Base-by-base conservation (phyloP, 2,888 invertebrate species). In the Sarcophaga variegata region DNA sequence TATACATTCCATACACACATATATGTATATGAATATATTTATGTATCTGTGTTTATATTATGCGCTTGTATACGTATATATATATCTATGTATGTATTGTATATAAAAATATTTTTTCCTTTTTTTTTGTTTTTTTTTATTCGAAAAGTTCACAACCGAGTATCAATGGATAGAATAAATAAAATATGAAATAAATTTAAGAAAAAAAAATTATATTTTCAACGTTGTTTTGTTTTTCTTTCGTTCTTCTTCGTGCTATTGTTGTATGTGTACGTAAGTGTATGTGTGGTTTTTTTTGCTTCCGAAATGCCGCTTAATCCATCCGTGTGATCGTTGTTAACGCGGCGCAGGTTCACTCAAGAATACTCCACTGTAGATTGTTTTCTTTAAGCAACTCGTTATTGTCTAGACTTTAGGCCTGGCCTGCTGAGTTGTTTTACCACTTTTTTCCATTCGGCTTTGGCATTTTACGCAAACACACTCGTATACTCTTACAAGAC, bases 301-400 rank as follows among this genome's bases (percentile, higher is more conserved):
- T 54, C 49, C 47, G 12, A 76, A 49, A 84, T 72, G 63, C 59
- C 81, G 81, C 80, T 81, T 81, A 82, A 76, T 81, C 81, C 81
- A 86, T 84, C 90, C 90, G 89, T 88, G 83, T 85, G 88, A 88
- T 88, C 89, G 90, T 89, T 91, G 90, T 89, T 89, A 86, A 89
- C 91, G 90, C 92, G 90, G 90, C 91, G 90, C 89, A 88, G 90
- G 90, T 91, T 90, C 89, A 90, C 90, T 90, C 87, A 89, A 90
- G 89, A 91, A 92, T 92, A 90, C 87, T 88, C 84, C 82, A 89
- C 78, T 49, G 71, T 60, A 47, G 76, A 14, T 76, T 47, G 45
- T 74, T 67, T 54, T 84, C 87, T 80, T 84, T 59, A 87, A 87
- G 83, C 45, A 87, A 87, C 71, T 87, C 81, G 77, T 66, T 86